A percentile compares a stretch with the other conserved stretches of the same genome.
These are phyloP conservation scores for Hypercompe scribonia DNA, from an alignment of 2,888 invertebrate genomes.

Conservation along the genomic window DNA sequence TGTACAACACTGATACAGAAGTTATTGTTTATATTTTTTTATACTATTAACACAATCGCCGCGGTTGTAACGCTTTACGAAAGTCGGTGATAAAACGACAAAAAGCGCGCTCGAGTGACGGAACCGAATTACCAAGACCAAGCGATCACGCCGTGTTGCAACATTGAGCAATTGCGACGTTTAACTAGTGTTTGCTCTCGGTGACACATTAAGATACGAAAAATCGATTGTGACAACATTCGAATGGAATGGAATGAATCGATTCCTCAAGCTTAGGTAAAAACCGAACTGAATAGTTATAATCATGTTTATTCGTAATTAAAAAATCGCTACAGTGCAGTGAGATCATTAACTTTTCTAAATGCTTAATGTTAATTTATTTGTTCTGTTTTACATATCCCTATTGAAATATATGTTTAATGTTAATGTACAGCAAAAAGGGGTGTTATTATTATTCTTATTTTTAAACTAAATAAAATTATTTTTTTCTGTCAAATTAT, in stretches of 20 bases:
- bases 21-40: conserved; percentile 10
- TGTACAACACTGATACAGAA: conserved; percentile 27
- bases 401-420: no score
- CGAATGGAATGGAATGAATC: neutral
- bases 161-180: neutral
- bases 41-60: conserved; percentile 25
- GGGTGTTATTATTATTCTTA: no score
- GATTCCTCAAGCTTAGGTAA: neutral
- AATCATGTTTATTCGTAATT: no score
- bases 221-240: neutral
- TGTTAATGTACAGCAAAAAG: no score
- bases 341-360: no score
- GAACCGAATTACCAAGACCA: no score
- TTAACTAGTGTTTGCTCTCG: neutral
- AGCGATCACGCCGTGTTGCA: conserved; percentile 1
- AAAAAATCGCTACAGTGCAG: no score
- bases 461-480: no score
- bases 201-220: neutral
- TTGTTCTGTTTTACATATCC: no score
- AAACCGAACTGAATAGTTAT: no score
- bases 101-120: conserved; percentile 20
- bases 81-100: conserved; percentile 25
- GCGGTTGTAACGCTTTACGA: conserved; percentile 23
- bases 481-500: no score
- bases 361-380: no score